phyloP scores from a whole-genome alignment of 2,113 vertebrate species.

The Eidolon helvum region DNA sequence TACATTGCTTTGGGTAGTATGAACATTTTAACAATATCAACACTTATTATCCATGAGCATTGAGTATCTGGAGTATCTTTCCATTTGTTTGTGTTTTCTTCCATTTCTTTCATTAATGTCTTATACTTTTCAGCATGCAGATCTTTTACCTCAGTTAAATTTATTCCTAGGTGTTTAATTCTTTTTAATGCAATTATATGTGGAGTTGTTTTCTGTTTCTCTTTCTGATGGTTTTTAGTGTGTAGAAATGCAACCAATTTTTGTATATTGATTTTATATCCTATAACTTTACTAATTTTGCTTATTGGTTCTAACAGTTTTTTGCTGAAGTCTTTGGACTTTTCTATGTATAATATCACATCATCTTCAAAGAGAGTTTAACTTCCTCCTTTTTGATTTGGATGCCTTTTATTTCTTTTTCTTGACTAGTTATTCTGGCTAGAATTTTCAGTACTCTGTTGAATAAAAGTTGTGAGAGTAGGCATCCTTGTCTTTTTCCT shows the following conservation, averaged over 20 bases:
- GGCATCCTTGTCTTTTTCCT: not conserved
- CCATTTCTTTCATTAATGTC: not conserved
- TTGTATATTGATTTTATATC: not conserved
- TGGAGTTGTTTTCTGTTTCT: not conserved
- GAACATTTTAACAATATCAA: not conserved
- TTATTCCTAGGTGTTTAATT: not conserved
- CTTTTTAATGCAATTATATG: not conserved
- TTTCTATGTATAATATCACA: not conserved
- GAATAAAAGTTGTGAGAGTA: not conserved
- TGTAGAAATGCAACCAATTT: not conserved
- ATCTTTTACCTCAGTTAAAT: not conserved
- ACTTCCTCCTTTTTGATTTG: not conserved
- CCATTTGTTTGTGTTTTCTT: not conserved
- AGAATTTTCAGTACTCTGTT: not conserved
- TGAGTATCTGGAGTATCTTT: not conserved
- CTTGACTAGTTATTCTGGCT: not conserved
- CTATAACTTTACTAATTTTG: not conserved
- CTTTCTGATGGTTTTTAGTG: not conserved
- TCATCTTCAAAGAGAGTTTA: not conserved
- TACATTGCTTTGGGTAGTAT: not conserved
- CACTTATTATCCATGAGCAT: not conserved
- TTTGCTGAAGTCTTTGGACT: not conserved
- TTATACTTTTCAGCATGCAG: not conserved
- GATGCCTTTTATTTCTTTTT: not conserved
- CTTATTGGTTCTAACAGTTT: not conserved